Evolutionary conservation across 1,140 invertebrate species (phyloP).

Genomic region (Ganaspis sp.): DNA sequence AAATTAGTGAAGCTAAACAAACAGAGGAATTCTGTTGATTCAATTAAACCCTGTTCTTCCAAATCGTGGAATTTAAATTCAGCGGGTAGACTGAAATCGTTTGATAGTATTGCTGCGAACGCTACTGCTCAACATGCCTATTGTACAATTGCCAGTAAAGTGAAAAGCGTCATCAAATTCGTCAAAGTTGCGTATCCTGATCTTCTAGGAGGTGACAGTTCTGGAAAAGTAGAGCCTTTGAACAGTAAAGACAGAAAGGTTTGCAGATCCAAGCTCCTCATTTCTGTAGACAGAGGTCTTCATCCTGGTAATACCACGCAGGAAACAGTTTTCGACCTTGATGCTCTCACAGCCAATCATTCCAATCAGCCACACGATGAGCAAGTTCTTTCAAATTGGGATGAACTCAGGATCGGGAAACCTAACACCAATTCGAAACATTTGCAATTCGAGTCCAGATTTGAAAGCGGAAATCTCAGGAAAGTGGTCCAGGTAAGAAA

Average conservation of each 20-base stretch:
- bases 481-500: constrained; percentile 87
- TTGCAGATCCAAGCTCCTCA: constrained; percentile 80
- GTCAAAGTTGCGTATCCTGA: constrained; percentile 88
- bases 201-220: constrained; percentile 78
- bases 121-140: constrained; percentile 67
- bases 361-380: constrained; percentile 44
- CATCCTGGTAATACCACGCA: constrained; percentile 78
- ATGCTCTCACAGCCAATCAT: constrained; percentile 72
- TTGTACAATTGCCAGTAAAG: constrained; percentile 73
- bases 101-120: constrained; percentile 49
- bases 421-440: constrained; percentile 74
- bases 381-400: constrained; percentile 73
- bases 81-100: constrained; percentile 51
- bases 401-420: constrained; percentile 79
- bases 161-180: constrained; percentile 82
- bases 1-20: constrained; percentile 37
- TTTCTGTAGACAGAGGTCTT: constrained; percentile 79
- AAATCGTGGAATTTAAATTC: constrained; percentile 11
- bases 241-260: constrained; percentile 81
- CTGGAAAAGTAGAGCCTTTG: constrained; percentile 78
- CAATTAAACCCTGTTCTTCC: constrained; percentile 32
- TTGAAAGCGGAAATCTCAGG: constrained; percentile 93
- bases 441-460: constrained; percentile 90
- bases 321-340: constrained; percentile 86
- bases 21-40: constrained; percentile 26